Evolutionary conservation across 2,888 invertebrate species (phyloP).

Genomic region (Cheilosia grossa): DNA sequence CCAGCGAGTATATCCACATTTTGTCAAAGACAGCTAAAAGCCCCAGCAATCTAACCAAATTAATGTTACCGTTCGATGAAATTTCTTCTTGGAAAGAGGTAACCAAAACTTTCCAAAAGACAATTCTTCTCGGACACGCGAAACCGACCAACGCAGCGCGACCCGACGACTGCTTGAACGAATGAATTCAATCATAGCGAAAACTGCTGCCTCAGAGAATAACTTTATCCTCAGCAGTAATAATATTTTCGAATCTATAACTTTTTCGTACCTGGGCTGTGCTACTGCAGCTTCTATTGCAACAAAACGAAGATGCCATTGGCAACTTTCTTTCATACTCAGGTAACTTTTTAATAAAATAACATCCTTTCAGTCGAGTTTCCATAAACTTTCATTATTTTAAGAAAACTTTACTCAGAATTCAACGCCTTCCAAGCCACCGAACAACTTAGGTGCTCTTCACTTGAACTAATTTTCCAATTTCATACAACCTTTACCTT

Average conservation of each 20-base stretch:
- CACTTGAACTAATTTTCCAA: conserved; percentile 68
- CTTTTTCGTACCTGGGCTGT: conserved; percentile 34
- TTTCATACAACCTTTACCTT: conserved; percentile 57
- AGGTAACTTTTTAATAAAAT: conserved; percentile 72
- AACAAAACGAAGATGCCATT: conserved; percentile 68
- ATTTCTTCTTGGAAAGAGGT: neutral
- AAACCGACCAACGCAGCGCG: neutral
- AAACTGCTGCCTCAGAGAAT: conserved; percentile 54
- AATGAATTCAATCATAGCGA: conserved; percentile 67
- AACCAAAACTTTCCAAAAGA: conserved; percentile 43
- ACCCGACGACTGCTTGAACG: conserved; percentile 45
- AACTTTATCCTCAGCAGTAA: conserved; percentile 67
- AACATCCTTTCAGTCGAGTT: conserved; percentile 70
- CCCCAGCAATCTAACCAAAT: neutral
- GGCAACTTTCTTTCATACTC: conserved; percentile 70
- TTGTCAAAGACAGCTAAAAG: neutral
- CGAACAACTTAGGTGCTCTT: conserved; percentile 64
- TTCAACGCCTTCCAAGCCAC: conserved; percentile 39
- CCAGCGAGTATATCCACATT: neutral
- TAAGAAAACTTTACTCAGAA: conserved; percentile 63
- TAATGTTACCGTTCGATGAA: neutral
- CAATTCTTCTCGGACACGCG: conserved; percentile 53
- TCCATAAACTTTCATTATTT: conserved; percentile 72
- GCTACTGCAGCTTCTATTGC: conserved; percentile 61
- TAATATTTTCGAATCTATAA: conserved; percentile 70